phyloP scores from a whole-genome alignment of 1,140 invertebrate genomes.

The Chelonus insularis region DNA sequence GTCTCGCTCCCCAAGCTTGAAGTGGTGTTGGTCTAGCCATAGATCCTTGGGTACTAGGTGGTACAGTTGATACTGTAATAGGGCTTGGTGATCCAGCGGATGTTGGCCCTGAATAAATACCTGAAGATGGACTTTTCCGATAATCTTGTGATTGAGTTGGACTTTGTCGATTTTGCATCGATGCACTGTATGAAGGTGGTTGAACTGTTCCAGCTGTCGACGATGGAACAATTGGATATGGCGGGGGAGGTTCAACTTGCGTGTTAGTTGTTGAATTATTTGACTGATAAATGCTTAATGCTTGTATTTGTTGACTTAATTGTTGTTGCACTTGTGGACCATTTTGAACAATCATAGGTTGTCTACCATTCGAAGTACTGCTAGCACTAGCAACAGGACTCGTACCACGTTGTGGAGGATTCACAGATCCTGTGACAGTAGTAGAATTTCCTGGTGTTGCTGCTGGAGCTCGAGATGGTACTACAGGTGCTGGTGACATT shows the following conservation, averaged over 20 bases:
- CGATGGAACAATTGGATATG: conserved; percentile 69
- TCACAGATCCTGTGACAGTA: conserved; percentile 52
- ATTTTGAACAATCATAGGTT: conserved; percentile 81
- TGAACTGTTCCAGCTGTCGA: conserved; percentile 69
- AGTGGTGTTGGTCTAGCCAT: conserved; percentile 75
- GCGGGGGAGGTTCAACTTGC: conserved; percentile 74
- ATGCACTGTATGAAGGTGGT: conserved; percentile 80
- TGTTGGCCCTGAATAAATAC: conserved; percentile 78
- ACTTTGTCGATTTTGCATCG: conserved; percentile 83
- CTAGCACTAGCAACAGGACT: conserved; percentile 71
- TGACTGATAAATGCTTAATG: conserved; percentile 76
- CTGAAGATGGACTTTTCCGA: conserved; percentile 75
- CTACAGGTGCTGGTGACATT: conserved; percentile 77
- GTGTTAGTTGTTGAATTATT: conserved; percentile 50
- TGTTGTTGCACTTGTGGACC: conserved; percentile 83
- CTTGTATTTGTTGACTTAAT: conserved; percentile 83
- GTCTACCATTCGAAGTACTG: conserved; percentile 57
- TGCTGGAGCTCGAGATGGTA: conserved; percentile 64
- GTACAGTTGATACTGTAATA: conserved; percentile 70
- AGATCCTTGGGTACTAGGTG: conserved; percentile 61
- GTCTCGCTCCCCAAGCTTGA: conserved; percentile 76
- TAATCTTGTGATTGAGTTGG: conserved; percentile 81
- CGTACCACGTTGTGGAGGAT: conserved; percentile 68
- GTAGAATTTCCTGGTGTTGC: conserved; percentile 54
- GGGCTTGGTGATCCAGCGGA: conserved; percentile 82